phyloP scores from a whole-genome alignment of 2,113 vertebrate species.

The Gorsachius goisagi region DNA sequence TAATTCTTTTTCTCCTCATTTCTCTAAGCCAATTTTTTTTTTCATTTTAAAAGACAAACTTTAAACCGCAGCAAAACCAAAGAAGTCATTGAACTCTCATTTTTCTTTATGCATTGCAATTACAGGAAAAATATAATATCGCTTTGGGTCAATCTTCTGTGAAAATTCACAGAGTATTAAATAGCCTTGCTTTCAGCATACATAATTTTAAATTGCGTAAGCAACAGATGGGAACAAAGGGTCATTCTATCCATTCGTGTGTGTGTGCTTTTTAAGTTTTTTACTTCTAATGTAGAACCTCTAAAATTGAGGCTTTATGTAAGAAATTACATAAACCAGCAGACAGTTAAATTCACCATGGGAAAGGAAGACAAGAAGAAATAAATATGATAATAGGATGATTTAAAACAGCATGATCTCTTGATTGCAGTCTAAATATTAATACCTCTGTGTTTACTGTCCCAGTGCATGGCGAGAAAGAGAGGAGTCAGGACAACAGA shows the following conservation, averaged over 20 bases:
- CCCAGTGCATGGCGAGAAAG: background rate
- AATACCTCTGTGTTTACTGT: background rate
- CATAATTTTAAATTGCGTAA: slow-evolving; percentile 7
- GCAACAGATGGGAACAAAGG: slow-evolving; percentile 29
- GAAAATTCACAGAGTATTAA: slow-evolving; percentile 31
- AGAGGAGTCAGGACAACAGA: background rate
- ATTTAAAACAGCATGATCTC: slow-evolving; percentile 45
- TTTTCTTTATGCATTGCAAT: background rate
- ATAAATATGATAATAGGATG: slow-evolving; percentile 33
- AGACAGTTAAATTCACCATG: slow-evolving; percentile 23
- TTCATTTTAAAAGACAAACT: background rate
- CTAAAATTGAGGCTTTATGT: background rate
- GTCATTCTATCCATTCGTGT: background rate
- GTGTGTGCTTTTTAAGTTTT: background rate
- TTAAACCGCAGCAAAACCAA: background rate
- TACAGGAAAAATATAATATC: background rate
- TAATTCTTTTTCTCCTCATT: background rate
- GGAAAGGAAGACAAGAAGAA: slow-evolving; percentile 10
- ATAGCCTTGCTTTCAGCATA: background rate
- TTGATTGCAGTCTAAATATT: slow-evolving; percentile 40
- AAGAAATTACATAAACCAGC: slow-evolving; percentile 32
- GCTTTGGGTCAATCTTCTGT: background rate
- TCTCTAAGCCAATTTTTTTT: background rate
- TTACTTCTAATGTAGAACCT: background rate
- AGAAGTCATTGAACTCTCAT: background rate